A percentile compares a stretch with the other conserved stretches of the same genome.
phyloP scores from a whole-genome alignment of 1,140 invertebrate species.

The Panagrolaimus sp. region DNA sequence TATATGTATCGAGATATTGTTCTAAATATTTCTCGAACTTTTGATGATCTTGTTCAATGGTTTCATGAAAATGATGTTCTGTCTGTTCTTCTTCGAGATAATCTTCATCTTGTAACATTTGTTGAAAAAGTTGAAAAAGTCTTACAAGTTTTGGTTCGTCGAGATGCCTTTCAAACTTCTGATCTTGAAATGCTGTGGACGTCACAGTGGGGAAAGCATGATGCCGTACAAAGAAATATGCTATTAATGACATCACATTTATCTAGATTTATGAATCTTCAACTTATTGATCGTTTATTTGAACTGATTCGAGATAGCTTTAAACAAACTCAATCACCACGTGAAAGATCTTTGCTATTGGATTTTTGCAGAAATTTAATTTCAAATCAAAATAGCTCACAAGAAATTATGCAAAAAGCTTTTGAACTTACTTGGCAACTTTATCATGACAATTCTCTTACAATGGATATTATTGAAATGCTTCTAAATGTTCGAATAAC shows the following conservation, averaged over 20 bases:
- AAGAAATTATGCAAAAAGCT: constrained; percentile 7
- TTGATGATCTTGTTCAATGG: constrained; percentile 5
- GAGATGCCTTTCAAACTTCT: background rate
- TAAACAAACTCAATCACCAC: background rate
- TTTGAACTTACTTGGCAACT: constrained; percentile 9
- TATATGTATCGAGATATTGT: background rate
- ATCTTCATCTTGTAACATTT: constrained; percentile 10
- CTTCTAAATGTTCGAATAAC: background rate
- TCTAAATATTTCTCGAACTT: background rate
- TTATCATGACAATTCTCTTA: background rate
- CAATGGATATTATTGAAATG: constrained; percentile 8
- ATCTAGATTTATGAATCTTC: background rate
- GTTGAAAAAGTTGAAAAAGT: constrained; percentile 14
- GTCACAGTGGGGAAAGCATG: constrained; percentile 14
- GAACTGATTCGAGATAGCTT: background rate
- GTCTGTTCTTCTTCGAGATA: constrained; percentile 8
- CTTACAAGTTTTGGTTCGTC: background rate
- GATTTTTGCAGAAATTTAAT: constrained; percentile 10
- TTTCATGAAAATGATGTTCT: constrained; percentile 15
- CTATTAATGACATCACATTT: background rate
- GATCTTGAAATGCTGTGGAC: constrained; percentile 12
- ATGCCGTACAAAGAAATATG: constrained; percentile 20
- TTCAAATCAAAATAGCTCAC: background rate
- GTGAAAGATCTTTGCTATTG: background rate
- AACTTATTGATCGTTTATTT: constrained; percentile 9